A percentile compares a stretch with the other conserved stretches of the same genome.
Conservation (phyloP, 2,888 invertebrate species). For the Frankliniella fusca region DNA sequence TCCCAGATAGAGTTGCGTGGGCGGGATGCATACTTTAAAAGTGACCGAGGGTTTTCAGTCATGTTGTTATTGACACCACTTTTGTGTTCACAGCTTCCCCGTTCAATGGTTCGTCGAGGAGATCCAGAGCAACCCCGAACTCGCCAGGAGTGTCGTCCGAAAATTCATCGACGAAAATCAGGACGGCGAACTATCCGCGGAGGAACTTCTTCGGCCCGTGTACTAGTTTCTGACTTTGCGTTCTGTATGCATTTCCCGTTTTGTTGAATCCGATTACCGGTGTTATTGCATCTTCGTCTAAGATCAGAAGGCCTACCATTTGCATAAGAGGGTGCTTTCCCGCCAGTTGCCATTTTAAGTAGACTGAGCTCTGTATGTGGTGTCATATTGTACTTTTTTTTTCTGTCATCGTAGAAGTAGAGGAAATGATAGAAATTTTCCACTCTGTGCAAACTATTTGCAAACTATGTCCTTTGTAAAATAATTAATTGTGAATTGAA, state of each 20-base stretch:
- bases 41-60: no score
- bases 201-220: constrained; percentile 54
- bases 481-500: not conserved
- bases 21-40: no score
- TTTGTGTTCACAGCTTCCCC: constrained; percentile 42
- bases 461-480: not conserved
- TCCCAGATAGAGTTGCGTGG: no score
- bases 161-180: constrained; percentile 56
- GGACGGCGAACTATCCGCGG: constrained; percentile 56
- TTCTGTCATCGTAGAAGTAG: not conserved
- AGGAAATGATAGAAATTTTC: not conserved
- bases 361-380: not conserved
- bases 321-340: not conserved
- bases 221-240: not conserved
- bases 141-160: constrained; percentile 56
- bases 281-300: no score
- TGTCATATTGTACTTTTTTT: not conserved
- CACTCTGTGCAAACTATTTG: not conserved
- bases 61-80: not conserved
- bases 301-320: not conserved
- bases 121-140: constrained; percentile 56
- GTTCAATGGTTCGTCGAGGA: constrained; percentile 46
- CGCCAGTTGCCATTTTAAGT: not conserved
- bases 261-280: no score
- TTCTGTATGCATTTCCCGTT: not conserved